Evolutionary conservation across 2,797 vertebrate species (phyloP).

Genomic region (Thaleichthys pacificus): DNA sequence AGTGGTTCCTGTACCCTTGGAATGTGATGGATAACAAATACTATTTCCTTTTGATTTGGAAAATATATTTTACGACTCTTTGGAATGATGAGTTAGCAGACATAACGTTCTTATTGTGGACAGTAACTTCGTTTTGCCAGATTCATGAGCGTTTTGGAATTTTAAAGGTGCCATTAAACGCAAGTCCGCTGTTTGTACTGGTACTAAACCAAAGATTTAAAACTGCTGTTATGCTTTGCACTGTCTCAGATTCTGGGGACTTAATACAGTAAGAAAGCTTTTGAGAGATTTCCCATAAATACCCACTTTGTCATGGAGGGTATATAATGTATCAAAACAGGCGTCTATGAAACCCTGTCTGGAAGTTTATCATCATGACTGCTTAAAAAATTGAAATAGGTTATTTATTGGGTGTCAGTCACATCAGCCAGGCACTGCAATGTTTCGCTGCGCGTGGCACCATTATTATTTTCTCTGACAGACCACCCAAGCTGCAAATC

Average conservation of each 20-base stretch:
- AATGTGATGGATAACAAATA: background rate
- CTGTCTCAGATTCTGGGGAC: constrained; percentile 9
- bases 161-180: constrained; percentile 4
- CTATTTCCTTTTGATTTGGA: too few species aligned
- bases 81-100: background rate
- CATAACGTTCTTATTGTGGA: background rate
- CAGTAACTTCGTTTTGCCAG: background rate
- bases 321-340: constrained; percentile 61
- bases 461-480: constrained; percentile 43
- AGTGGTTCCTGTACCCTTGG: background rate
- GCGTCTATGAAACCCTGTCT: constrained; percentile 49
- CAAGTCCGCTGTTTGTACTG: background rate
- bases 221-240: background rate
- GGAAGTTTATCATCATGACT: constrained; percentile 65
- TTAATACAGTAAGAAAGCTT: constrained; percentile 12
- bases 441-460: constrained; percentile 29
- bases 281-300: constrained; percentile 59
- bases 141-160: background rate
- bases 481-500: constrained; percentile 58
- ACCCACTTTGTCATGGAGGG: constrained; percentile 54
- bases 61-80: too few species aligned
- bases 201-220: constrained; percentile 24
- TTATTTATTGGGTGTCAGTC: constrained; percentile 65
- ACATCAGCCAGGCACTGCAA: constrained; percentile 24
- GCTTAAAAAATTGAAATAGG: constrained; percentile 62